Evolutionary conservation across 2,113 vertebrate species (phyloP).

Genomic region (Ictalurus punctatus): DNA sequence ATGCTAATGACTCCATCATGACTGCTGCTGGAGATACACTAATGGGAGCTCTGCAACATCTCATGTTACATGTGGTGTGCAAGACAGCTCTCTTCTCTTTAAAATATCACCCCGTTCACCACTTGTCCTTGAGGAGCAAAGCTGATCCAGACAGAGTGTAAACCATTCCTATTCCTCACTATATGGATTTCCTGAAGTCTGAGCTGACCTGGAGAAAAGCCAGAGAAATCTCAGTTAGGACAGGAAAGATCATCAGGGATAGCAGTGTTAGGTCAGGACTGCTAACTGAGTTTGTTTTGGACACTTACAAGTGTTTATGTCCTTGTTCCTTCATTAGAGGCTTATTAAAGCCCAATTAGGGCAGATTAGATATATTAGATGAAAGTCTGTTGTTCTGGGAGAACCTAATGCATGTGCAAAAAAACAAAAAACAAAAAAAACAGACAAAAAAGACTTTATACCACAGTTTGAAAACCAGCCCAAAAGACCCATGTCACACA

Average conservation of each 20-base stretch:
- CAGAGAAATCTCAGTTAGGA: constrained; percentile 47
- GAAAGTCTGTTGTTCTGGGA: neutral
- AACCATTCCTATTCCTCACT: constrained; percentile 27
- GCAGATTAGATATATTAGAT: neutral
- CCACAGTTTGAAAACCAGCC: neutral
- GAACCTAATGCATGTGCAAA: neutral
- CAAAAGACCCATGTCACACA: too few relatives aligned
- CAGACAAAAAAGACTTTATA: neutral
- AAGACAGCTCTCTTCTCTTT: constrained; percentile 20
- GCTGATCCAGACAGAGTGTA: constrained; percentile 31
- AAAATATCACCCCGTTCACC: neutral
- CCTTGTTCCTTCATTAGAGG: neutral
- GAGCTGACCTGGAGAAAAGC: constrained; percentile 30
- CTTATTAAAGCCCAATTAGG: constrained; percentile 8
- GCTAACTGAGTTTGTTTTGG: constrained; percentile 29
- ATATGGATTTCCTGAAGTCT: constrained; percentile 40
- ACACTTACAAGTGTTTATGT: constrained; percentile 1
- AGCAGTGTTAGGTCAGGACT: neutral
- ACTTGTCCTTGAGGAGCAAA: constrained; percentile 19
- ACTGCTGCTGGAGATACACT: neutral
- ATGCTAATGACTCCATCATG: neutral
- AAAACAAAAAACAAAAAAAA: neutral
- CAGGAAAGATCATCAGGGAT: constrained; percentile 34
- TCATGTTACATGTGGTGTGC: constrained; percentile 23
- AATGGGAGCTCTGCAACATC: constrained; percentile 1